phyloP scores from a whole-genome alignment of 2,888 invertebrate species.

The Julus scanicus region DNA sequence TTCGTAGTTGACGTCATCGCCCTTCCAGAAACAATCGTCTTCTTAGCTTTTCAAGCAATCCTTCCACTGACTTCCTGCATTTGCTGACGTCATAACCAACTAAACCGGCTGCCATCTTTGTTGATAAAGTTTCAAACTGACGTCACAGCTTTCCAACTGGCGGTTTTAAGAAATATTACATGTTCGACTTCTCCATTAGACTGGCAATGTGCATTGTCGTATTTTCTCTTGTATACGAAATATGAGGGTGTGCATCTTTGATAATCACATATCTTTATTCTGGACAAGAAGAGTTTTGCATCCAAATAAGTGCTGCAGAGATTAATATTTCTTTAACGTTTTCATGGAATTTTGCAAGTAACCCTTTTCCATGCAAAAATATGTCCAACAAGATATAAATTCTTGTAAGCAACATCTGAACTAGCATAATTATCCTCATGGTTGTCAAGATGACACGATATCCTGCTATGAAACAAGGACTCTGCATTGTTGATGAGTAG shows the following conservation, averaged over 20 bases:
- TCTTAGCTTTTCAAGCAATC: neutral
- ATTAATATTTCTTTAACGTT: neutral
- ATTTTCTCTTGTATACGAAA: no score
- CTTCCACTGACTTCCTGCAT: neutral
- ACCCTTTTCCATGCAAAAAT: no score
- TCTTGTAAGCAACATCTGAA: neutral
- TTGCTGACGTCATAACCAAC: neutral
- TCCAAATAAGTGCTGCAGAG: no score
- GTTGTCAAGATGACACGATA: neutral
- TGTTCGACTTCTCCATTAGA: no score
- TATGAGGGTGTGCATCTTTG: no score
- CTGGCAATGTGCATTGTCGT: no score
- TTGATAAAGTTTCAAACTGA: neutral
- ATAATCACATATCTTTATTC: no score
- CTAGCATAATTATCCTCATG: neutral
- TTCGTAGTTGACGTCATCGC: neutral
- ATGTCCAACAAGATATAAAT: neutral
- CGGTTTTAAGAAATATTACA: no score
- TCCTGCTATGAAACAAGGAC: neutral
- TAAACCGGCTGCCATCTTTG: neutral
- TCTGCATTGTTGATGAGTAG: neutral
- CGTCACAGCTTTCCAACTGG: no score
- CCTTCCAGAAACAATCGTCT: neutral
- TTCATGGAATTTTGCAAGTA: neutral
- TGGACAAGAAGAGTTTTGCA: no score